Evolutionary conservation across 2,888 invertebrate species (phyloP).

Genomic region (Platerodrilus igneus): DNA sequence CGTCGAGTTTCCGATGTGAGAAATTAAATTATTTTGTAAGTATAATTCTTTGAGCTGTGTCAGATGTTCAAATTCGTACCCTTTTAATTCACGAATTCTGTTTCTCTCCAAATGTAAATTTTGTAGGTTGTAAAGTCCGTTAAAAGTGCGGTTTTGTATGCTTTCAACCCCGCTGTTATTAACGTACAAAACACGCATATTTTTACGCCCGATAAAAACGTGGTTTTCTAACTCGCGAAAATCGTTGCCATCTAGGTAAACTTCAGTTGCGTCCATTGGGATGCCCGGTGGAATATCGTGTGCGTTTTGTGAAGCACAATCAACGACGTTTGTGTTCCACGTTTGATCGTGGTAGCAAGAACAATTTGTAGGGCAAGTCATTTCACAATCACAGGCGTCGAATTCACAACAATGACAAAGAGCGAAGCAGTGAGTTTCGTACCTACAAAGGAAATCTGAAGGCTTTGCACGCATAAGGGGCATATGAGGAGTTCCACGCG

Average conservation of each 20-base stretch:
- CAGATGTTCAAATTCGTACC: constrained; percentile 80
- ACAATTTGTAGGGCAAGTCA: constrained; percentile 92
- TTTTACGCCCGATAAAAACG: constrained; percentile 85
- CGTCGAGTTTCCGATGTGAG: constrained; percentile 74
- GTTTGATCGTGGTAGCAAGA: constrained; percentile 92
- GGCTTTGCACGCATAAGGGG: constrained; percentile 71
- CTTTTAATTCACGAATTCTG: constrained; percentile 70
- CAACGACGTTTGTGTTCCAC: constrained; percentile 90
- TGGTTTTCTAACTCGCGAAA: constrained; percentile 79
- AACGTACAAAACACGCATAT: constrained; percentile 78
- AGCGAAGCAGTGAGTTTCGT: constrained; percentile 90
- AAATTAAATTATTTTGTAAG: constrained; percentile 79
- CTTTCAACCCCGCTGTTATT: constrained; percentile 80
- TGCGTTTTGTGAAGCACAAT: constrained; percentile 78
- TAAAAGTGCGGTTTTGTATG: constrained; percentile 87
- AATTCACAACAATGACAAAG: constrained; percentile 95
- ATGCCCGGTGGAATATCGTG: constrained; percentile 76
- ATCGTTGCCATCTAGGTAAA: constrained; percentile 88
- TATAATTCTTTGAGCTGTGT: constrained; percentile 75
- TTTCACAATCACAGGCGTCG: constrained; percentile 94
- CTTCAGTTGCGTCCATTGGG: constrained; percentile 92
- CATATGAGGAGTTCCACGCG: constrained; percentile 74
- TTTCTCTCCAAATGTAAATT: constrained; percentile 83
- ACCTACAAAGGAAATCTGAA: constrained; percentile 85
- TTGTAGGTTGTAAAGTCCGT: constrained; percentile 73